Conservation (phyloP, 2,113 vertebrate genomes). For the Myrmecobius fasciatus region DNA sequence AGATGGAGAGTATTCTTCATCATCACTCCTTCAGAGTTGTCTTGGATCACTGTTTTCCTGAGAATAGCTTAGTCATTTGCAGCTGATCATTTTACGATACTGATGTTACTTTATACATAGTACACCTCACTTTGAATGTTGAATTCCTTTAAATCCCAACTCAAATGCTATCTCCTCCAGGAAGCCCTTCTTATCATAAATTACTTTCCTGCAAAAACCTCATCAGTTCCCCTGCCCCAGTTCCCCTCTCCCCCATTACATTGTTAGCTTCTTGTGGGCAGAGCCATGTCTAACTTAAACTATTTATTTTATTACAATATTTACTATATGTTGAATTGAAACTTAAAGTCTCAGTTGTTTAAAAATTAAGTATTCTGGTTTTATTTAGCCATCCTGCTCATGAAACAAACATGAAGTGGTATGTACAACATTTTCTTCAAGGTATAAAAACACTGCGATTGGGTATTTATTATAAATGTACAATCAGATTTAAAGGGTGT, state of each 20-base stretch:
- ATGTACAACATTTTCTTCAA: slow-evolving; percentile 48
- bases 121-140: background rate
- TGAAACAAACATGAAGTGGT: slow-evolving; percentile 62
- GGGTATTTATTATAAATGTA: slow-evolving; percentile 59
- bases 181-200: background rate
- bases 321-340: background rate
- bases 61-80: too few species aligned
- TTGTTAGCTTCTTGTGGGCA: background rate
- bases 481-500: slow-evolving; percentile 23
- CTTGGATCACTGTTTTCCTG: too few species aligned
- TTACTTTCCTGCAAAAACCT: background rate
- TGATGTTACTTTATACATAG: too few species aligned
- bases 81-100: too few species aligned
- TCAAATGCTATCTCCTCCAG: background rate
- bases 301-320: background rate
- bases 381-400: slow-evolving; percentile 63
- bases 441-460: slow-evolving; percentile 53
- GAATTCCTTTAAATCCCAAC: background rate
- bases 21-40: too few species aligned
- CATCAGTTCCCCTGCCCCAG: background rate
- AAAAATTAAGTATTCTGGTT: slow-evolving; percentile 65
- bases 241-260: background rate
- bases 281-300: background rate
- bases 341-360: background rate
- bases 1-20: too few species aligned